Base-by-base conservation (phyloP, 2,797 vertebrate species). In the Dicrostonyx torquatus region DNA sequence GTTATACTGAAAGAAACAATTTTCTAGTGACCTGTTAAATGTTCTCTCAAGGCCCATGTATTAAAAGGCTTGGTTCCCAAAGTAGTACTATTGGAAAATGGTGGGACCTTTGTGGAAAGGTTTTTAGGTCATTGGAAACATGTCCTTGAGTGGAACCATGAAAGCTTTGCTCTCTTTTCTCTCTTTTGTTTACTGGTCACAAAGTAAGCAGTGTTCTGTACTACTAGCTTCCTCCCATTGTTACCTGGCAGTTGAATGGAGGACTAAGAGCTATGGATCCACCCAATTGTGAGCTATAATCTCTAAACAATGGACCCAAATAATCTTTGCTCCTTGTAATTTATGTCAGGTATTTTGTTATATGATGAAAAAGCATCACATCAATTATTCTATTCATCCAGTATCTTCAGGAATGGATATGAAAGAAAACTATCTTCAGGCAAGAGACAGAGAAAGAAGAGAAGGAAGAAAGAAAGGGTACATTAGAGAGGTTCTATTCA, bases 351-450 rank as follows among this genome's bases (percentile, higher is more conserved):
- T 58, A 29, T 87, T 79, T 70, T 92, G 48, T 45, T 60, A 37
- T 37, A 87, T 55, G 22, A 55, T 58, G 37, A 64, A 86, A 77
- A 64, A 6, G 37, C n/a, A 45, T 12, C 20, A 50, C 60, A 75
- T 2, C 66, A 10, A 26, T 34, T 86, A 37, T 64, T 87, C 17
- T 72, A 62, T 26, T 53, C 22, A 79, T 14, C 17, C 7, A 87
- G 13, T 55, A 77, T 43, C n/a, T 50, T 95, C 10, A 68, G 50
- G 85, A 95, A n/a, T 73, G 29, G 82, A 58, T 93, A 64, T 48
- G 60, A 84, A 84, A n/a, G 55, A 73, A 89, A 95, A 87, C 68
- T 1, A 80, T 62, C 75, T 87, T 66, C 31, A 89, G 73, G 58
- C 18, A 82, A 77, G 87, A 77, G 37, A 3, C 26, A 62, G 15